Percentiles rank a stretch among this genome's conserved stretches.
Conservation (phyloP, 1,140 invertebrate species). For the Radopholus similis region DNA sequence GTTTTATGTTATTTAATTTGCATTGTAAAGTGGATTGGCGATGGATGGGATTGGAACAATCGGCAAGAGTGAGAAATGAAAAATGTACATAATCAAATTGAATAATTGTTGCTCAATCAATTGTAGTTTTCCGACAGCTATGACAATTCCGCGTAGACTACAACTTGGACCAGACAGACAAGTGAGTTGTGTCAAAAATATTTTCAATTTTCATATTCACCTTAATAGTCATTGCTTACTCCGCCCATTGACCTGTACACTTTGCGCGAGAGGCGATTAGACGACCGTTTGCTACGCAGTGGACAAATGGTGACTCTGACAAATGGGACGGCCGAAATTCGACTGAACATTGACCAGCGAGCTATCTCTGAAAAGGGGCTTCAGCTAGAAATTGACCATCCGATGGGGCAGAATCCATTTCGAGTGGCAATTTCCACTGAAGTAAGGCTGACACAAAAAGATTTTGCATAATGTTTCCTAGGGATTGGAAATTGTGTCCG, state of each 20-base stretch:
- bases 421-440: neutral
- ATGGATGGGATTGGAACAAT: no score
- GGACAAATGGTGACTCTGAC: conserved; percentile 9
- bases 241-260: conserved; percentile 7
- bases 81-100: neutral
- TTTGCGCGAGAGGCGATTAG: neutral
- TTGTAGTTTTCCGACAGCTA: neutral
- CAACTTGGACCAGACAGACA: neutral
- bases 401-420: neutral
- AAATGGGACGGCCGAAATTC: conserved; percentile 22
- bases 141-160: neutral
- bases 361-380: neutral
- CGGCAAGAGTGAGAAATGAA: conserved; percentile 3
- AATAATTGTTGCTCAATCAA: neutral
- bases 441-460: neutral
- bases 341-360: neutral
- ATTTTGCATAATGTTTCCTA: conserved; percentile 3
- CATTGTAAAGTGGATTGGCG: no score
- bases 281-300: neutral
- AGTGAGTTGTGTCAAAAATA: neutral
- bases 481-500: conserved; percentile 18
- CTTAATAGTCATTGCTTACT: conserved; percentile 2
- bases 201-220: neutral
- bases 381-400: neutral
- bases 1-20: no score